Evolutionary conservation across 2,797 vertebrate species (phyloP).

Genomic region (Lemur catta): DNA sequence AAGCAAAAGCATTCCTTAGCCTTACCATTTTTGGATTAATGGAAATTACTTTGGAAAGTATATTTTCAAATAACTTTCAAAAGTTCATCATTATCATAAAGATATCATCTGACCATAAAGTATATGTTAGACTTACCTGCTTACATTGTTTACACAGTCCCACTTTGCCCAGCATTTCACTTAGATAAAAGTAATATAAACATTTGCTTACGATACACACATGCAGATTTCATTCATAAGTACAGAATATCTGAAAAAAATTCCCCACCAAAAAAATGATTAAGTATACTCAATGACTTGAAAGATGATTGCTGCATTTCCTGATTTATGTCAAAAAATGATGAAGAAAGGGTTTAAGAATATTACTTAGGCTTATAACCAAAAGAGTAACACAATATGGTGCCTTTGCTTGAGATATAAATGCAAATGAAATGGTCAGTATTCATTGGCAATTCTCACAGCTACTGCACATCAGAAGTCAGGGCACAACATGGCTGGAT

Average conservation of each 20-base stretch:
- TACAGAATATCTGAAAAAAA: background rate
- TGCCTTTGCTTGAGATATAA: background rate
- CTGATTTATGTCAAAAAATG: background rate
- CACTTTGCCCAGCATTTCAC: background rate
- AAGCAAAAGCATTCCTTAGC: constrained; percentile 13
- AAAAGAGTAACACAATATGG: background rate
- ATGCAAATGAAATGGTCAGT: background rate
- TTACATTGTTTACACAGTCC: background rate
- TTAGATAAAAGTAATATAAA: background rate
- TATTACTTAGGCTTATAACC: background rate
- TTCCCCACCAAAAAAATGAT: background rate
- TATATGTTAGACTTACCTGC: background rate
- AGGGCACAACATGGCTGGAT: background rate
- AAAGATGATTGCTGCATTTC: background rate
- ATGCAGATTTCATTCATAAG: background rate
- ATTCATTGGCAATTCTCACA: background rate
- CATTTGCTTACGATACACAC: background rate
- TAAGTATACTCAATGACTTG: background rate
- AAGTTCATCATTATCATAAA: background rate
- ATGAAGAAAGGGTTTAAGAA: background rate
- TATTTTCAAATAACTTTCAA: background rate
- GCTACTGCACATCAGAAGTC: background rate
- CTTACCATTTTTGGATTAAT: constrained; percentile 8
- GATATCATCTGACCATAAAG: background rate
- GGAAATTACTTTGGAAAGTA: background rate